Conservation (phyloP, 2,113 vertebrate species). For the Ciconia boyciana region DNA sequence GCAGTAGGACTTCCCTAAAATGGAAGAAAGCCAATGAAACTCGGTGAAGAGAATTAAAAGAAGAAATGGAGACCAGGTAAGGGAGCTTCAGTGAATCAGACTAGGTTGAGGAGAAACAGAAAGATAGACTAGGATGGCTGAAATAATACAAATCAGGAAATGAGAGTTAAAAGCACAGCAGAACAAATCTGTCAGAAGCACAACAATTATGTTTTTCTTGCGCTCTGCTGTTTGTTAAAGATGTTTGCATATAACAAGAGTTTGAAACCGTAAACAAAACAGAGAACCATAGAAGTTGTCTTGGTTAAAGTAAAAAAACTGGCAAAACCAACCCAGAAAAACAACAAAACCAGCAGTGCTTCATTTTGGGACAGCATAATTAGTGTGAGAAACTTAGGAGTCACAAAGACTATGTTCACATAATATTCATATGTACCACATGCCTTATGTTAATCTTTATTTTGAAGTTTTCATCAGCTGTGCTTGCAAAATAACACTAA, state of each 20-base stretch:
- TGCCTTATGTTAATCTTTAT: not conserved
- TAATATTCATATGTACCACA: not conserved
- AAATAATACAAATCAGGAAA: not conserved
- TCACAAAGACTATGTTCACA: not conserved
- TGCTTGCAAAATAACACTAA: not conserved
- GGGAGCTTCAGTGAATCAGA: not conserved
- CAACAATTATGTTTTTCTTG: not conserved
- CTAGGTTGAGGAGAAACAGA: not conserved
- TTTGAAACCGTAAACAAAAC: not conserved
- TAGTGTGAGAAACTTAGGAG: not conserved
- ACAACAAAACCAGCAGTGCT: not conserved
- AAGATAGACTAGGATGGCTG: not conserved
- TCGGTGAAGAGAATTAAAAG: not conserved
- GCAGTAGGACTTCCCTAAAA: not conserved
- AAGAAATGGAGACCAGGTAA: not conserved
- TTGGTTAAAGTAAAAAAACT: not conserved
- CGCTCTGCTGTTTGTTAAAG: not conserved
- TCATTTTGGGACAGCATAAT: not conserved
- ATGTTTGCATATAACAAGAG: not conserved
- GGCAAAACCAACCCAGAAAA: not conserved
- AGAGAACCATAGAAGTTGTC: not conserved
- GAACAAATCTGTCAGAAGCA: not conserved
- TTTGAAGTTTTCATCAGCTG: not conserved
- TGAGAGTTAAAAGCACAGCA: not conserved
- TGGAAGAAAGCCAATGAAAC: not conserved